Evolutionary conservation across 2,888 invertebrate genomes (phyloP).

Genomic region (Sepioteuthis lessoniana): DNA sequence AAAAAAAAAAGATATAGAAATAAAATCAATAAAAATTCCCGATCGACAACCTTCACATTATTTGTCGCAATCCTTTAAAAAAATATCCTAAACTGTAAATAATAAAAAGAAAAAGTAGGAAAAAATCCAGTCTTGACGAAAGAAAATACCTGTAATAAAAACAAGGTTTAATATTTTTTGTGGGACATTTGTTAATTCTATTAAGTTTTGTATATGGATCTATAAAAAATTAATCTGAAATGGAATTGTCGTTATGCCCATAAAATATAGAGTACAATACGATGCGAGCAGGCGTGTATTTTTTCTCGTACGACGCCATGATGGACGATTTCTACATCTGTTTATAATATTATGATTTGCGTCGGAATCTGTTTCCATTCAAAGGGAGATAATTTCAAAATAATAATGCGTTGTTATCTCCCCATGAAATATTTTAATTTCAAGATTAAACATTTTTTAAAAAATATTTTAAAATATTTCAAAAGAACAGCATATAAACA

Average conservation of each 20-base stretch:
- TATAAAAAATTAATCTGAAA: not conserved
- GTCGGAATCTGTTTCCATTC: not conserved
- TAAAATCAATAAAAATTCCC: no score
- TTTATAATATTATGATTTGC: not conserved
- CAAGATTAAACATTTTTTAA: no score
- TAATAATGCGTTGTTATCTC: not conserved
- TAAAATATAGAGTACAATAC: not conserved
- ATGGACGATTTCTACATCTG: not conserved
- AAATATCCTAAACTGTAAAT: not conserved
- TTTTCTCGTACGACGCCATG: not conserved
- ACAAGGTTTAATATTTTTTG: not conserved
- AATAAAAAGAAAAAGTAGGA: not conserved
- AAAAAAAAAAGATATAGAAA: no score
- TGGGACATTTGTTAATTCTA: not conserved
- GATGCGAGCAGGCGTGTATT: constrained; percentile 25
- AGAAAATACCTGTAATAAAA: not conserved
- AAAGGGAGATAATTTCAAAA: not conserved
- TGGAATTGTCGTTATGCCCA: not conserved
- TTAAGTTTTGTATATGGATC: not conserved
- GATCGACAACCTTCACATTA: no score
- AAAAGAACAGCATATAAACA: no score
- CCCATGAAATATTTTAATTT: not conserved
- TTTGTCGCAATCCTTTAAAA: not conserved
- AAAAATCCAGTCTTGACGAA: not conserved
- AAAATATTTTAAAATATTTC: no score